A percentile compares a stretch with the other conserved stretches of the same genome.
phyloP scores from a whole-genome alignment of 2,888 invertebrate species.

The Rhabditophanes sp. region DNA sequence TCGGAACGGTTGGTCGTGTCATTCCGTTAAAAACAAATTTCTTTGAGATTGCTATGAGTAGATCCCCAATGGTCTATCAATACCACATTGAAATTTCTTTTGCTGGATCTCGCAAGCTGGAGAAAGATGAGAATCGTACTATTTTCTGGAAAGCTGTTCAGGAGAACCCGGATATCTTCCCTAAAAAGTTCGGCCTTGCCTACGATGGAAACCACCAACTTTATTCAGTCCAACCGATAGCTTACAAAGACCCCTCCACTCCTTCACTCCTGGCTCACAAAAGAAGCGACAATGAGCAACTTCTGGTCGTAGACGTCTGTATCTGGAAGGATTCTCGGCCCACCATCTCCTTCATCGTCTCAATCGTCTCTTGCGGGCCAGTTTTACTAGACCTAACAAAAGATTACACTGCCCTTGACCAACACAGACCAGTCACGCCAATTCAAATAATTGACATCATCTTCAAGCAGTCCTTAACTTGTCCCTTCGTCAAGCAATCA shows the following conservation, averaged over 20 bases:
- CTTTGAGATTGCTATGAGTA: constrained; percentile 24
- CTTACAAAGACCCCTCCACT: constrained; percentile 17
- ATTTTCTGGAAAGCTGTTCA: constrained; percentile 37
- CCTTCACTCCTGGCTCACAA: no score
- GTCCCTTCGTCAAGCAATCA: constrained; percentile 27
- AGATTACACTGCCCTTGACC: constrained; percentile 13
- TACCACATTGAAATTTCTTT: constrained; percentile 38
- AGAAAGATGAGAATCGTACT: constrained; percentile 32
- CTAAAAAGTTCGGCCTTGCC: constrained; percentile 28
- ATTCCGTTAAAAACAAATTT: constrained; percentile 30
- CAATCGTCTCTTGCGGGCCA: constrained; percentile 26
- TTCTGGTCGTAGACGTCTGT: constrained; percentile 18
- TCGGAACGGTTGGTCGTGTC: constrained; percentile 21
- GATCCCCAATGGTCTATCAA: constrained; percentile 26
- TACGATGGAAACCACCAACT: constrained; percentile 35
- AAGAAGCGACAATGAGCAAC: no score
- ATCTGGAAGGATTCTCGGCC: constrained; percentile 25
- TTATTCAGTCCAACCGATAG: constrained; percentile 20
- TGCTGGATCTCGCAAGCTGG: constrained; percentile 28
- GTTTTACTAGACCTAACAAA: constrained; percentile 19
- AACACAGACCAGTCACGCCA: constrained; percentile 27
- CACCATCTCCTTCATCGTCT: constrained; percentile 21
- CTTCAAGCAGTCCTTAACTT: constrained; percentile 33
- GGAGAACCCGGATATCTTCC: constrained; percentile 22
- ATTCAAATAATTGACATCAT: constrained; percentile 45